A percentile compares a stretch with the other conserved stretches of the same genome.
Evolutionary conservation across 2,888 invertebrate genomes (phyloP).

Genomic region (Encarsia formosa): DNA sequence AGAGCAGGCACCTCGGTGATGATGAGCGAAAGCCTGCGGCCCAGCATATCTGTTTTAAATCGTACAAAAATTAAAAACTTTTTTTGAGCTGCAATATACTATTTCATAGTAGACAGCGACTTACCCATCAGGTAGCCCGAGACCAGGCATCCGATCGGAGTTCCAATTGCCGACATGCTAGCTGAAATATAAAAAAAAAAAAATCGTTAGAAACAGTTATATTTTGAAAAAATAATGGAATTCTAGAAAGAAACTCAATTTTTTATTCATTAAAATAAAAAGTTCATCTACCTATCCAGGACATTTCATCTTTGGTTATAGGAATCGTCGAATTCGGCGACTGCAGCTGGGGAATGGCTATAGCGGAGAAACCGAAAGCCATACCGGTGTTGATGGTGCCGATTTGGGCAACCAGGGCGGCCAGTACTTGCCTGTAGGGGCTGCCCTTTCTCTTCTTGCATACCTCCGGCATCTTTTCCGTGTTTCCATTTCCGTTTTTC

Average conservation of each 20-base stretch:
- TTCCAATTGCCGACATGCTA: conserved; percentile 63
- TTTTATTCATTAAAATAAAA: not conserved
- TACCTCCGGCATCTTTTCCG: conserved; percentile 24
- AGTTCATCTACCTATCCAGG: conserved; percentile 61
- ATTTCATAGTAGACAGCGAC: too few relatives aligned
- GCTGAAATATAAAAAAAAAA: too few relatives aligned
- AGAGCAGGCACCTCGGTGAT: conserved; percentile 66
- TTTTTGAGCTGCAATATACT: too few relatives aligned
- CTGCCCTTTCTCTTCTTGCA: conserved; percentile 39
- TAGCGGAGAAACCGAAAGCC: conserved; percentile 68
- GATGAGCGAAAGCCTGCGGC: conserved; percentile 62
- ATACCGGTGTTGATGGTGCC: conserved; percentile 69
- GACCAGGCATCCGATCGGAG: conserved; percentile 66
- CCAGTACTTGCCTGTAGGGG: conserved; percentile 55
- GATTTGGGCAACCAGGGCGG: conserved; percentile 62
- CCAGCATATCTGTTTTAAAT: too few relatives aligned
- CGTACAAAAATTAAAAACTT: too few relatives aligned
- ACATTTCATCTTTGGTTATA: conserved; percentile 57
- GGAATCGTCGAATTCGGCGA: conserved; percentile 53
- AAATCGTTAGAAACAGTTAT: not conserved
- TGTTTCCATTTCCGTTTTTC: conserved; percentile 31
- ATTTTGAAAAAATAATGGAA: conserved; percentile 55
- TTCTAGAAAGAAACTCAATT: too few relatives aligned
- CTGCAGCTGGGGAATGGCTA: conserved; percentile 61
- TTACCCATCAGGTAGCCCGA: conserved; percentile 72